Base-by-base conservation (phyloP, 2,797 vertebrate genomes). In the Poecilia gillii region DNA sequence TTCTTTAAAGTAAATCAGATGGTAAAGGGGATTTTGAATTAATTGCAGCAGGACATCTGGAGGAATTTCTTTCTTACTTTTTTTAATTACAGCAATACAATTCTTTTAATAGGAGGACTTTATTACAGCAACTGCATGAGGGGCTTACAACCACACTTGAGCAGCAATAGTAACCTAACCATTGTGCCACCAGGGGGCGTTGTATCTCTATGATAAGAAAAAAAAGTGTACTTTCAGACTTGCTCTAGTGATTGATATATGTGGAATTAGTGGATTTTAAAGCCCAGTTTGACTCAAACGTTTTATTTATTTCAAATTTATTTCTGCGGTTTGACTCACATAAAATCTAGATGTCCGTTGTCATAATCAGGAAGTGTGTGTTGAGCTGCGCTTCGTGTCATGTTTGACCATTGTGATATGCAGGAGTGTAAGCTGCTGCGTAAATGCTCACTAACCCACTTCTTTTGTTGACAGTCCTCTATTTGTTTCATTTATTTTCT, bases 141-240 rank as follows among this genome's bases (percentile, higher is more conserved):
- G 25, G 2, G 6, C 25, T 71, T 13, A 25, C 14, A 2, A 45
- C 39, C 41, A 28, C 41, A 28, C 41, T 5, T 45, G 23, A 68
- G 57, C 72, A 41, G 3, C 36, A 39, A 47, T 53, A 51, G 89
- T 80, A 79, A 87, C 16, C 83, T 33, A 73, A 80, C 78, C 16
- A 3, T 71, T 82, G 6, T 73, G 75, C 94, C 95, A 95, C 94
- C 89, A 95, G 95, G 94, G 93, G 95, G 93, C 94, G 87, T 91
- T 81, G 64, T 94, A 84, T 90, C 86, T 90, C 93, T 91, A 51
- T 79, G 82, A 78, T 89, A 77, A 78, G 45, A 88, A 82, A 73
- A 55, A 49, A 4, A 25, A 31, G 23, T 72, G 49, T 16, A 13
- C 45, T 23, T 51, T 74, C 75, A 76, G 18, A 3, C 74, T 72